A percentile compares a stretch with the other conserved stretches of the same genome.
Evolutionary conservation across 2,113 vertebrate genomes (phyloP).

Genomic region (Catharus fuscescens): DNA sequence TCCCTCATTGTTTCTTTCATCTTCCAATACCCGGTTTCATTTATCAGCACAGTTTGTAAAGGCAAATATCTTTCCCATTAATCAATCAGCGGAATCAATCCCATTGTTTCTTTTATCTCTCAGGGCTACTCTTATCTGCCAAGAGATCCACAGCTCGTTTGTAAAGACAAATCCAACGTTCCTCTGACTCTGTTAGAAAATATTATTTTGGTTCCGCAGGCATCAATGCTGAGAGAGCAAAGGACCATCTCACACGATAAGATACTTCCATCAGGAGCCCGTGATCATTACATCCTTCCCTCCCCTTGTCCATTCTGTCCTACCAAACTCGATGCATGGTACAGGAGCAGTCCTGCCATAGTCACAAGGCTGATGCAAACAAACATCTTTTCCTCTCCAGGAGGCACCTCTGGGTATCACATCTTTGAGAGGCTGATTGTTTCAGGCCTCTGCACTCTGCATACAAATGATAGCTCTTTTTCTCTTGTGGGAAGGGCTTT

Average conservation of each 20-base stretch:
- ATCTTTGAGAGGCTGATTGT: neutral
- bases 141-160: too few species aligned
- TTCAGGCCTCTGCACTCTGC: neutral
- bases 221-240: neutral
- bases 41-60: too few species aligned
- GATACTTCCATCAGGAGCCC: fast-evolving
- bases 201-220: neutral
- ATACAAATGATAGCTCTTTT: fast-evolving
- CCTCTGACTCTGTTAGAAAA: neutral
- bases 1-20: too few species aligned
- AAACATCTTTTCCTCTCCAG: neutral
- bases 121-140: too few species aligned
- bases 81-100: too few species aligned
- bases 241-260: fast-evolving
- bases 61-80: too few species aligned
- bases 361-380: too few species aligned
- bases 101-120: too few species aligned
- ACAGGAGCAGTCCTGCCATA: neutral
- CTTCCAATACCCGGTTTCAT: too few species aligned
- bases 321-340: fast-evolving
- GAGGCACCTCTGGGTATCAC: neutral
- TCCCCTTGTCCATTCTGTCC: neutral
- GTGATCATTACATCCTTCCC: fast-evolving
- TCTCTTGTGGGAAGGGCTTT: neutral
- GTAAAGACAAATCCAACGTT: too few species aligned